These are phyloP conservation scores for Heterochromis multidens DNA, from an alignment of 2,113 vertebrate species.

Conservation along the genomic window DNA sequence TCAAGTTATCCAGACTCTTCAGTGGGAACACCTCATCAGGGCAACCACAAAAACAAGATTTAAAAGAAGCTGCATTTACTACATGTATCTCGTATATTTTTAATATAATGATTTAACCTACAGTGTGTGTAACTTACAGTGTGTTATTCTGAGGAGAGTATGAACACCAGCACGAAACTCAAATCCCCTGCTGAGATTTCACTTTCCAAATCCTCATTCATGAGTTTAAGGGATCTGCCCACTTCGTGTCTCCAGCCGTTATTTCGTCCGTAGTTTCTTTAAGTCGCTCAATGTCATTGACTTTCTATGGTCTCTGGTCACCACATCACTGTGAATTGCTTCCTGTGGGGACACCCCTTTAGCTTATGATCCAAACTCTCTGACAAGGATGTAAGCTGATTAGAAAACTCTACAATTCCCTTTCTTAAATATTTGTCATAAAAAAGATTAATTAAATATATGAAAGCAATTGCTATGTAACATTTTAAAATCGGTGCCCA, in stretches of 20 bases:
- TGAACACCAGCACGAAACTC: background rate
- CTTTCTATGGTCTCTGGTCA: no score
- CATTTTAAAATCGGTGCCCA: no score
- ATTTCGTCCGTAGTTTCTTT: background rate
- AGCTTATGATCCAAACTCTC: no score
- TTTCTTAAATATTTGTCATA: no score
- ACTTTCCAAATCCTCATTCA: background rate
- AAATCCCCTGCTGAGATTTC: background rate
- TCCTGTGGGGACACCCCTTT: no score
- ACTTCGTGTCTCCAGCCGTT: background rate
- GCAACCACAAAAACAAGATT: background rate
- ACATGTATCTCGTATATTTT: background rate
- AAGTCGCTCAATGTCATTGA: no score
- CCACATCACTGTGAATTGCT: no score
- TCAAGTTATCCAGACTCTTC: background rate
- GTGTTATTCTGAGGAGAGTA: background rate
- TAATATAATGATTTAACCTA: background rate
- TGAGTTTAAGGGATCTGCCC: background rate
- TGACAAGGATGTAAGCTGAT: no score
- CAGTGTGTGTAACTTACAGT: no score
- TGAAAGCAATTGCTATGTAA: no score
- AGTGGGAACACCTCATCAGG: background rate
- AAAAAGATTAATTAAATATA: no score
- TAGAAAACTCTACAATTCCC: no score
- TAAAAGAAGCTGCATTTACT: background rate